Percentiles rank a stretch among this genome's conserved stretches.
Conservation (phyloP, 2,797 vertebrate genomes). For the Cossypha caffra region DNA sequence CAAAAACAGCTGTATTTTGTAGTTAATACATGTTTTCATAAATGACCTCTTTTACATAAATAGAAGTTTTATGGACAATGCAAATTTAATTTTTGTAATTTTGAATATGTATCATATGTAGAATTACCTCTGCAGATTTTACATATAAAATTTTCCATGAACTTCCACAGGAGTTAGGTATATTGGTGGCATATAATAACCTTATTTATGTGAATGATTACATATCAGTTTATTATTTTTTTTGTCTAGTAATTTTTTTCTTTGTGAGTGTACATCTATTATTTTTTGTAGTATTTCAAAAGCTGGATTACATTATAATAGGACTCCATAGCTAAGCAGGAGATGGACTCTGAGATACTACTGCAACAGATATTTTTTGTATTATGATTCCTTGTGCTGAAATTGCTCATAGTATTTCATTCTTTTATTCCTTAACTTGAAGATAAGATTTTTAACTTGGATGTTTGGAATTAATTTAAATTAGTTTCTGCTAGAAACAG, state of each 20-base stretch:
- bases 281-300: background rate
- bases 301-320: background rate
- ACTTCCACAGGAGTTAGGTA: background rate
- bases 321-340: background rate
- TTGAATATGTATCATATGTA: rapidly evolving
- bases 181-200: background rate
- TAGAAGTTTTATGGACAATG: background rate
- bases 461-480: background rate
- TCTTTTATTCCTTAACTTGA: background rate
- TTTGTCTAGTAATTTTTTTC: background rate
- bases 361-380: background rate
- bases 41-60: background rate
- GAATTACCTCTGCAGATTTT: background rate
- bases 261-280: background rate
- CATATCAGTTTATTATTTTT: background rate
- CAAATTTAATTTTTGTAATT: background rate
- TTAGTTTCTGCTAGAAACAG: background rate
- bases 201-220: background rate
- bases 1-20: background rate
- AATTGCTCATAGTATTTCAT: background rate
- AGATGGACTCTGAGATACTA: background rate
- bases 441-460: background rate
- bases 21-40: background rate
- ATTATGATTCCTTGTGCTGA: background rate
- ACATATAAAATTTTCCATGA: background rate